Evolutionary conservation across 1,140 invertebrate species (phyloP).

Genomic region (Aphelenchoides fujianensis): DNA sequence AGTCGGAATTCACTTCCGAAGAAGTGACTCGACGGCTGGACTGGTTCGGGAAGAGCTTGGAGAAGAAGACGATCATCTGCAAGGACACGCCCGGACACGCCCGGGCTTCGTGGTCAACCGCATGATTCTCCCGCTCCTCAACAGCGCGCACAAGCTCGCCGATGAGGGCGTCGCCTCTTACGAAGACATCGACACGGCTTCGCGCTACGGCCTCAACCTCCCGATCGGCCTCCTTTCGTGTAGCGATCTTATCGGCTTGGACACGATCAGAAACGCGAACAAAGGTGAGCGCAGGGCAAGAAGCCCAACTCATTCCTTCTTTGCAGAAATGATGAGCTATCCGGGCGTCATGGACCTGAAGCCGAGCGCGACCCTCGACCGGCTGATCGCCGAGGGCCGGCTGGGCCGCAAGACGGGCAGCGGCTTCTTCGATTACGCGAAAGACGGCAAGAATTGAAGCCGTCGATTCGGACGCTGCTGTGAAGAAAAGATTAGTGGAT

Average conservation of each 20-base stretch:
- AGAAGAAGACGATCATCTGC: neutral
- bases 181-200: neutral
- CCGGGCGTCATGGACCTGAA: slow-evolving; percentile 5
- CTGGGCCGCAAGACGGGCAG: neutral
- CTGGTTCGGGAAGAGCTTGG: neutral
- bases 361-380: neutral
- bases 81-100: neutral
- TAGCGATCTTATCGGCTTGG: slow-evolving; percentile 7
- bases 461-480: no score
- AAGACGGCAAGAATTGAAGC: neutral
- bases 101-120: slow-evolving; percentile 8
- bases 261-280: neutral
- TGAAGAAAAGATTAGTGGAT: no score
- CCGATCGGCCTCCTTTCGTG: neutral
- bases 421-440: slow-evolving; percentile 13
- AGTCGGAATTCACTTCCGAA: neutral
- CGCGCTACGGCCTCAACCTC: neutral
- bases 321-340: slow-evolving; percentile 5
- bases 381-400: neutral
- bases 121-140: neutral
- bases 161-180: neutral
- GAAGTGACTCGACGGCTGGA: neutral
- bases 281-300: neutral
- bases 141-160: neutral
- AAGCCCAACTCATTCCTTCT: neutral